These are phyloP conservation scores for Lasaia peninsularis DNA, from an alignment of 1,140 invertebrate species.

Conservation along the genomic window DNA sequence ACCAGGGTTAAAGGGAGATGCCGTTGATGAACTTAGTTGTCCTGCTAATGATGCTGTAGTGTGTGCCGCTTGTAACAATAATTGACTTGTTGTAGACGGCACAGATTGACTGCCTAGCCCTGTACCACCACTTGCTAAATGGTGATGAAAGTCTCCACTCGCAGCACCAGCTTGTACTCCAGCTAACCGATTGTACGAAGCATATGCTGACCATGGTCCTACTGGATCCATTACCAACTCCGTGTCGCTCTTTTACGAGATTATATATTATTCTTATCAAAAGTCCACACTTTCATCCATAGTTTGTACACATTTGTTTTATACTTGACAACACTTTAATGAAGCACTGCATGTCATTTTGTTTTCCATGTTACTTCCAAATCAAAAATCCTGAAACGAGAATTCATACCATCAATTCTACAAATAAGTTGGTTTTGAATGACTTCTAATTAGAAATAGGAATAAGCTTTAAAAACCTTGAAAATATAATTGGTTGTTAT, in stretches of 20 bases:
- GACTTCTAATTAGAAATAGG: neutral
- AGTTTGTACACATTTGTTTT: conserved; percentile 58
- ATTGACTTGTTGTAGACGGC: conserved; percentile 80
- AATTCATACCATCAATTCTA: conserved; percentile 28
- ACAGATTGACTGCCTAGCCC: conserved; percentile 73
- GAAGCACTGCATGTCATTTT: conserved; percentile 50
- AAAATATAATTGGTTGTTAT: neutral
- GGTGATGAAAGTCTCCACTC: conserved; percentile 82
- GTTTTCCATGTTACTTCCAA: conserved; percentile 35
- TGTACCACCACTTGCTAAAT: conserved; percentile 75
- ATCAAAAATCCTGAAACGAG: conserved; percentile 62
- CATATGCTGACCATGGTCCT: conserved; percentile 86
- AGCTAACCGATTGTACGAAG: conserved; percentile 85
- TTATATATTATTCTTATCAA: conserved; percentile 67
- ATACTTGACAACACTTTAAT: conserved; percentile 55
- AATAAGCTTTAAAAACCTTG: neutral
- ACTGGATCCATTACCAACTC: conserved; percentile 85
- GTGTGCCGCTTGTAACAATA: conserved; percentile 80
- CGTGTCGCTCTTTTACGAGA: conserved; percentile 57
- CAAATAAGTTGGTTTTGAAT: neutral
- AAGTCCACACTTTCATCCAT: conserved; percentile 75
- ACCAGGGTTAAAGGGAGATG: conserved; percentile 83
- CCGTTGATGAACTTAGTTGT: conserved; percentile 76
- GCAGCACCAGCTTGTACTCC: conserved; percentile 79
- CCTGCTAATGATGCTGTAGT: conserved; percentile 80